Evolutionary conservation across 2,888 invertebrate species (phyloP).

Genomic region (Xiphydria camelus): DNA sequence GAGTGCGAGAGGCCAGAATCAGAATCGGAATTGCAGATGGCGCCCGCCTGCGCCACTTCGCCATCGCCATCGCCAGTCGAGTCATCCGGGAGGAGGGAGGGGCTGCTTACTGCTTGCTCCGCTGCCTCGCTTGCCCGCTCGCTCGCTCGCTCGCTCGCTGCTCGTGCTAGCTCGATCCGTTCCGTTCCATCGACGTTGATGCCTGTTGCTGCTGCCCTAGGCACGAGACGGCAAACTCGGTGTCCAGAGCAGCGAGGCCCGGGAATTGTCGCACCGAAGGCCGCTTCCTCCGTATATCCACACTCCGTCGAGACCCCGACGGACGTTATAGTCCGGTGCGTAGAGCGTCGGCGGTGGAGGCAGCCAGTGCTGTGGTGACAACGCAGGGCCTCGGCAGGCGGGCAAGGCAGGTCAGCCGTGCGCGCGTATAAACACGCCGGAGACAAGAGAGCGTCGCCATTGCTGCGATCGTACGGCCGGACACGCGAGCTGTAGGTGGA

Average conservation of each 20-base stretch:
- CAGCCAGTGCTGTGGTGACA: not conserved
- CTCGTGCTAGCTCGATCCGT: conserved; percentile 1
- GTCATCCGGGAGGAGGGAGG: conserved; percentile 35
- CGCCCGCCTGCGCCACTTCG: conserved; percentile 42
- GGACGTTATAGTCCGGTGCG: not conserved
- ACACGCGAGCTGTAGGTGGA: conserved; percentile 14
- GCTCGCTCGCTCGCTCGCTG: no score
- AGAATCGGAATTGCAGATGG: conserved; percentile 49
- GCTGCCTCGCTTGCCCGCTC: conserved; percentile 6
- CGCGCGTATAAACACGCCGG: not conserved
- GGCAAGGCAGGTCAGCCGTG: not conserved
- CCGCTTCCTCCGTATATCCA: no score
- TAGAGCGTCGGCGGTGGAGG: no score
- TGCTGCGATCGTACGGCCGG: conserved; percentile 19
- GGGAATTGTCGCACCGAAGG: no score
- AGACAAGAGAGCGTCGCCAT: conserved; percentile 16
- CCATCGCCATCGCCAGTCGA: conserved; percentile 33
- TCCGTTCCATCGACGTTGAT: not conserved
- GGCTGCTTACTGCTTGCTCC: conserved; percentile 22
- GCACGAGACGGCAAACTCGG: not conserved
- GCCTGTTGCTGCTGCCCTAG: not conserved
- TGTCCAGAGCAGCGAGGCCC: no score
- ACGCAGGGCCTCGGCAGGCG: not conserved
- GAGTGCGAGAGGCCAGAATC: conserved; percentile 36
- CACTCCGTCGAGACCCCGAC: no score